Conservation (phyloP, 2,113 vertebrate genomes). For the Tragelaphus strepsiceros region DNA sequence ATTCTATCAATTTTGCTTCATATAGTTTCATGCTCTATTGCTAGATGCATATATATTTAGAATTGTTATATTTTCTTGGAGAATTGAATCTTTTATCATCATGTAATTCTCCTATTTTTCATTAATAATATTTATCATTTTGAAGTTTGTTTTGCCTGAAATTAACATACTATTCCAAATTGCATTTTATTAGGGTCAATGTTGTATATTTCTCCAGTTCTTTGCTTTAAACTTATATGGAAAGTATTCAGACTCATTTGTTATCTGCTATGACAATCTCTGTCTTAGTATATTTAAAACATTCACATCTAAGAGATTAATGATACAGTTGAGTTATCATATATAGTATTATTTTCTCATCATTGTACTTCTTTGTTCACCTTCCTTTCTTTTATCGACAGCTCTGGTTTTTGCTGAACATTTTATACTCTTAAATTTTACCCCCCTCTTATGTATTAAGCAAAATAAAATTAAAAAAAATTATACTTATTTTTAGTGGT, state of each 20-base stretch:
- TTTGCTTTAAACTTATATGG: neutral
- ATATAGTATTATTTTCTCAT: neutral
- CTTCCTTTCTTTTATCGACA: neutral
- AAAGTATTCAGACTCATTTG: neutral
- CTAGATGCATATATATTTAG: neutral
- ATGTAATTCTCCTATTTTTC: neutral
- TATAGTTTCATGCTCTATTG: neutral
- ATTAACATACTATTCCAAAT: neutral
- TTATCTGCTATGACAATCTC: neutral
- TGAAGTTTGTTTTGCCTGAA: neutral
- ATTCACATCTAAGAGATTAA: neutral
- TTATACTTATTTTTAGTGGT: neutral
- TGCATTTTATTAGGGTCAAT: neutral
- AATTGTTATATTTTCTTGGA: neutral
- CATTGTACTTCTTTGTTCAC: neutral
- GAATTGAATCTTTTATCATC: neutral
- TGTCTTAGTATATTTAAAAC: neutral
- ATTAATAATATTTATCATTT: neutral
- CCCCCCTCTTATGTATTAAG: neutral
- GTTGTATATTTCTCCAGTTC: neutral
- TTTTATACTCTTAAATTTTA: neutral
- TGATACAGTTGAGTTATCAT: neutral
- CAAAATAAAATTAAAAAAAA: no score
- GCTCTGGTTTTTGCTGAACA: neutral
- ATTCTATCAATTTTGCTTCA: neutral